Conservation (phyloP, 2,113 vertebrate genomes). For the Ictalurus furcatus region DNA sequence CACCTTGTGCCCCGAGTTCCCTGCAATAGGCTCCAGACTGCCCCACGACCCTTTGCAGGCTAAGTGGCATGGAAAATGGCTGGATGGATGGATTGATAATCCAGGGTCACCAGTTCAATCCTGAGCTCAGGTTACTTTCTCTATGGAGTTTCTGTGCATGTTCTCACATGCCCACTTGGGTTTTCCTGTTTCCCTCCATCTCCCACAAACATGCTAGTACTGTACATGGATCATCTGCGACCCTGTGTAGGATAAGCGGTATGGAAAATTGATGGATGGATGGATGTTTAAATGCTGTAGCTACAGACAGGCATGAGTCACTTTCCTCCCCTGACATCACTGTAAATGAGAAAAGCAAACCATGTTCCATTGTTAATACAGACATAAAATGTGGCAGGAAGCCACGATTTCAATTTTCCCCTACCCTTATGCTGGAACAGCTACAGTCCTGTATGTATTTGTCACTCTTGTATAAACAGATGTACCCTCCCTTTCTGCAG, state of each 20-base stretch:
- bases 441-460: conserved; percentile 2
- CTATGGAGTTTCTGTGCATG: neutral
- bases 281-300: neutral
- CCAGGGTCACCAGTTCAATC: neutral
- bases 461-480: neutral
- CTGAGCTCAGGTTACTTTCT: neutral
- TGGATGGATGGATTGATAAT: neutral
- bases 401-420: neutral
- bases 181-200: neutral
- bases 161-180: neutral
- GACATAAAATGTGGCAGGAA: neutral
- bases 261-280: no score
- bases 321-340: neutral
- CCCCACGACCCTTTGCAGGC: no score
- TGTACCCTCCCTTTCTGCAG: neutral
- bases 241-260: no score
- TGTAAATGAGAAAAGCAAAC: conserved; percentile 11
- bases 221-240: neutral
- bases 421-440: no score
- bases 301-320: conserved; percentile 1
- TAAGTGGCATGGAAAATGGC: no score
- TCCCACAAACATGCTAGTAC: neutral
- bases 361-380: neutral
- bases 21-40: no score
- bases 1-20: no score